phyloP scores from a whole-genome alignment of 2,888 invertebrate genomes.

The Drosophila mulleri region DNA sequence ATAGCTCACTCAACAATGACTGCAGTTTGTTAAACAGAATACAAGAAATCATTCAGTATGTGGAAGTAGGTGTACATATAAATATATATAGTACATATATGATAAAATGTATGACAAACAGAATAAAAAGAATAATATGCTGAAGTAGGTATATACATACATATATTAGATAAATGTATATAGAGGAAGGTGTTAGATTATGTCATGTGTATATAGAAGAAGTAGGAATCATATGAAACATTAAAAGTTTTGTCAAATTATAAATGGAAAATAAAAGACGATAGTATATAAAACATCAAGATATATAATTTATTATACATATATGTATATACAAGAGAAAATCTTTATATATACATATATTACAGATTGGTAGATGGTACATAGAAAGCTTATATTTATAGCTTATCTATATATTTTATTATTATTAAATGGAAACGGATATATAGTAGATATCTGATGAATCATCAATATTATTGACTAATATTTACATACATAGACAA shows the following conservation, averaged over 20 bases:
- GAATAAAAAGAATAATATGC: neutral
- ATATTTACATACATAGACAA: neutral
- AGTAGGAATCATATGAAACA: neutral
- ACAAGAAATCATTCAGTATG: neutral
- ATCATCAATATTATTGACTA: neutral
- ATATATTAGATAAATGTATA: neutral
- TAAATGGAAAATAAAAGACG: neutral
- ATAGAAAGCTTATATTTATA: neutral
- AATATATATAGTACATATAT: too few species aligned
- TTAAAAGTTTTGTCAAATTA: neutral
- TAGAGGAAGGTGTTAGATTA: neutral
- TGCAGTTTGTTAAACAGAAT: neutral
- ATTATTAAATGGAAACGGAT: neutral
- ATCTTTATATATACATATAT: too few species aligned
- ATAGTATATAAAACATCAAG: neutral
- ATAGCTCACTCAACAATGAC: constrained; percentile 2
- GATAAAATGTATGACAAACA: neutral
- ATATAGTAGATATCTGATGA: neutral
- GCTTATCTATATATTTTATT: neutral
- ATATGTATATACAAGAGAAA: too few species aligned
- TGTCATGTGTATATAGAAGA: neutral
- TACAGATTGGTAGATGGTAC: neutral
- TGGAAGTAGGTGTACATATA: neutral
- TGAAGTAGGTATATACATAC: neutral
- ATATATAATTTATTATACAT: too few species aligned